Conservation (phyloP, 2,113 vertebrate species). For the Copsychus sechellarum region DNA sequence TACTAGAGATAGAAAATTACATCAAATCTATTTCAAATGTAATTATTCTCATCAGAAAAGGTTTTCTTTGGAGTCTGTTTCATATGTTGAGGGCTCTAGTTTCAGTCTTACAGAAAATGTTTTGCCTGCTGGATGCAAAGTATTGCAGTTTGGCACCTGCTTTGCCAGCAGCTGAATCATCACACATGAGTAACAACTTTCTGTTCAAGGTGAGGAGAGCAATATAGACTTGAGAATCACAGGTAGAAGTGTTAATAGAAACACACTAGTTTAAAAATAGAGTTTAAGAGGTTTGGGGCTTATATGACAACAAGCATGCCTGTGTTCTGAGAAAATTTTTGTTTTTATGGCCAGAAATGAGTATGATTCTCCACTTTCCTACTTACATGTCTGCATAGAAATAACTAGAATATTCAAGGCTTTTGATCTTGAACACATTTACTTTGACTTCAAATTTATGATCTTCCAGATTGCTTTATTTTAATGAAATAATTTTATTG, state of each 20-base stretch:
- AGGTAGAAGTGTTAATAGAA: neutral
- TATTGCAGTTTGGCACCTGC: neutral
- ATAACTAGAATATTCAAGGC: neutral
- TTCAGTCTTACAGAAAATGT: neutral
- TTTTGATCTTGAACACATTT: neutral
- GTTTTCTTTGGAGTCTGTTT: neutral
- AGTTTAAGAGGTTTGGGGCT: neutral
- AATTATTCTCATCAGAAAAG: neutral
- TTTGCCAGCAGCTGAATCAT: neutral
- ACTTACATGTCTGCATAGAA: rapidly evolving
- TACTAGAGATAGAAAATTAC: neutral
- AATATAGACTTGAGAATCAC: neutral
- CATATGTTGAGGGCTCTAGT: neutral
- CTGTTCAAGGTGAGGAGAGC: neutral
- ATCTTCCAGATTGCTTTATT: neutral
- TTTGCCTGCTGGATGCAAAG: neutral
- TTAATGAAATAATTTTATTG: neutral
- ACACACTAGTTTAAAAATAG: neutral
- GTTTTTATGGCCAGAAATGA: neutral
- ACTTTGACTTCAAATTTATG: neutral
- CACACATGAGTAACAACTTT: neutral
- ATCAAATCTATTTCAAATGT: neutral
- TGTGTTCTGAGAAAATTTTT: neutral
- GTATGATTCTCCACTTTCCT: neutral
- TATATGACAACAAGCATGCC: neutral